phyloP scores from a whole-genome alignment of 2,797 vertebrate genomes.

The Lagodon rhomboides region DNA sequence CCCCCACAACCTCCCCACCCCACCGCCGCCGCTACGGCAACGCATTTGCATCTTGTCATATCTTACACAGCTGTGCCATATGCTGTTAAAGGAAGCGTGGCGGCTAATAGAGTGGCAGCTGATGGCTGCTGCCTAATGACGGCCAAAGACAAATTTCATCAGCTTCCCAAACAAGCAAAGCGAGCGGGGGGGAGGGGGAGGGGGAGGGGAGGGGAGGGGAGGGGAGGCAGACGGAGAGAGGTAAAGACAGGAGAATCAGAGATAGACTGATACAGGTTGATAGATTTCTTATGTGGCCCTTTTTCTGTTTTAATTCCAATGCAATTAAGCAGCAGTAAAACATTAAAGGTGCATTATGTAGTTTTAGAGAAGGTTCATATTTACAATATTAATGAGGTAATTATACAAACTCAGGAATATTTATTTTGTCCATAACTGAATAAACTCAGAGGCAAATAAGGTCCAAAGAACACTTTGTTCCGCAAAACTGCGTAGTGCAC shows the following conservation, averaged over 20 bases:
- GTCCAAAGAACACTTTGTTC: too few relatives aligned
- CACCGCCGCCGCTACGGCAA: constrained; percentile 47
- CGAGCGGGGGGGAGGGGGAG: neutral
- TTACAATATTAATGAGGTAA: too few relatives aligned
- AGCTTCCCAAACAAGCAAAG: constrained; percentile 82
- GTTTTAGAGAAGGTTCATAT: too few relatives aligned
- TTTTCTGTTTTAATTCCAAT: too few relatives aligned
- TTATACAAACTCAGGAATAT: too few relatives aligned
- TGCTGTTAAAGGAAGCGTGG: constrained; percentile 85
- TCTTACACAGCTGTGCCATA: constrained; percentile 84
- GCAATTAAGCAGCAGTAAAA: too few relatives aligned
- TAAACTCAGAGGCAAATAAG: too few relatives aligned
- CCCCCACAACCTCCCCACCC: constrained; percentile 20
- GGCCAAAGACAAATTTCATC: constrained; percentile 86
- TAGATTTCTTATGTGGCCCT: neutral
- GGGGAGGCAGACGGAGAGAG: neutral
- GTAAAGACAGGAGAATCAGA: neutral
- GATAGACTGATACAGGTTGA: constrained; percentile 24
- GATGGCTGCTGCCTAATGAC: constrained; percentile 84
- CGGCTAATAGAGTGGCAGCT: constrained; percentile 86
- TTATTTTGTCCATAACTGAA: too few relatives aligned
- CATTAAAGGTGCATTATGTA: too few relatives aligned
- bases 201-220: neutral
- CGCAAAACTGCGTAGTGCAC: too few relatives aligned
- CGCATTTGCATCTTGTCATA: constrained; percentile 86